Percentiles rank a stretch among this genome's conserved stretches.
These are phyloP conservation scores for Picathartes gymnocephalus DNA, from an alignment of 2,113 vertebrate species.

Conservation along the genomic window DNA sequence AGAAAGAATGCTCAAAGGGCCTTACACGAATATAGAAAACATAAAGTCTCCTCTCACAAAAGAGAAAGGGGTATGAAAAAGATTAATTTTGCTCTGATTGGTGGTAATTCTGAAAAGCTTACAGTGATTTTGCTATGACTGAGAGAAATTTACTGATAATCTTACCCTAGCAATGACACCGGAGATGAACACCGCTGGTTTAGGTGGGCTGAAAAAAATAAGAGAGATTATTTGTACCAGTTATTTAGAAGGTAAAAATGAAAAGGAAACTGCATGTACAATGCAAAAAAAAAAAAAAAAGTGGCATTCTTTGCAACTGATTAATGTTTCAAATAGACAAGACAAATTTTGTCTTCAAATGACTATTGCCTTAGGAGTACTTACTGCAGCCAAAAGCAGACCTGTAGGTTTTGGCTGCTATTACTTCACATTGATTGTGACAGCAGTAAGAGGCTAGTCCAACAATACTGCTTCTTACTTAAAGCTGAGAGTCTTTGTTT, in stretches of 20 bases:
- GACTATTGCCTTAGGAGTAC: background rate
- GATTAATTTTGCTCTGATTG: background rate
- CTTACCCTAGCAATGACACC: slow-evolving; percentile 95
- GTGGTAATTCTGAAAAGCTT: background rate
- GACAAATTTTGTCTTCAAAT: background rate
- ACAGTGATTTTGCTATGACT: background rate
- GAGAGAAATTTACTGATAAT: background rate
- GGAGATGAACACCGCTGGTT: slow-evolving; percentile 87
- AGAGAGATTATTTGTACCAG: background rate
- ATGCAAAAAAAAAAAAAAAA: background rate
- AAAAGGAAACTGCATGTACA: background rate
- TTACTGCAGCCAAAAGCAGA: background rate
- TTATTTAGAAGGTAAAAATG: background rate
- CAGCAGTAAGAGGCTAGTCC: background rate
- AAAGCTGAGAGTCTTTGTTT: background rate
- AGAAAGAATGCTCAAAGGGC: background rate
- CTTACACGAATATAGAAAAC: background rate
- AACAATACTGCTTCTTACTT: background rate
- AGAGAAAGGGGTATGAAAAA: background rate
- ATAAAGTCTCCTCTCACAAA: background rate
- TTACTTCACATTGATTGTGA: background rate
- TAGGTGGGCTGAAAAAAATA: slow-evolving; percentile 81
- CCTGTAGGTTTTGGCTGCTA: background rate
- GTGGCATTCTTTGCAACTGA: background rate
- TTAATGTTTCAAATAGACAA: background rate